Base-by-base conservation (phyloP, 2,888 invertebrate genomes). In the Campopleginae sp. region DNA sequence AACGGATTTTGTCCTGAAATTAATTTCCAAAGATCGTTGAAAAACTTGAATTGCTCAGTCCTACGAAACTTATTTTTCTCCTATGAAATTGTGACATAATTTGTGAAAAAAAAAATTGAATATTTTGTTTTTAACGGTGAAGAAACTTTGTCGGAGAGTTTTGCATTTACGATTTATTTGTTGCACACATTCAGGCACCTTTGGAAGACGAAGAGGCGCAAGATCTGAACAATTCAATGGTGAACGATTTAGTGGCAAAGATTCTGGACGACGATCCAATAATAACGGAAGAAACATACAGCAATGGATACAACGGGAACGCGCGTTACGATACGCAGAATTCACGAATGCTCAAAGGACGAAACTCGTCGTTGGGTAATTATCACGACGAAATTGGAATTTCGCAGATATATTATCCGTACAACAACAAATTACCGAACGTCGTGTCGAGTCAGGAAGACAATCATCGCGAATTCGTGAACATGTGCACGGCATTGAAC, bases 191-290 rank as follows among this genome's bases (percentile, higher is more conserved):
- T 12, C 72, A 93, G 93, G 88, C 90, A 82, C 90, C 88, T 66
- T 58, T 91, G 82, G 93, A 93, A 58, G 93, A 93, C 58, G 93
- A 93, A 23, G 93, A 93, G 78, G 88, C 89, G 38, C 93, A 92
- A 85, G 93, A 93, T 87, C 86, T 93, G 44, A 92, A 95, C 90
- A 95, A 95, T 92, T 94, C 95, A 51, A 95, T 96, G 94, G 95
- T 96, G 87, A 95, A 95, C 89, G 96, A 96, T 92, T 94, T 96
- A 92, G 95, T 96, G 91, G 95, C 95, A 85, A 96, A 96, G 91
- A 95, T 96, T 87, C 94, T 96, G 79, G 96, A 96, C 92, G 96
- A 96, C 90, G 95, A 95, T 86, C 94, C 95, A 31, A 89, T 91
- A 77, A 87, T 88, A 54, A 87, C 86, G 42, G 91, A 92, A 14